phyloP scores from a whole-genome alignment of 2,797 vertebrate genomes.

The Myotis daubentonii region DNA sequence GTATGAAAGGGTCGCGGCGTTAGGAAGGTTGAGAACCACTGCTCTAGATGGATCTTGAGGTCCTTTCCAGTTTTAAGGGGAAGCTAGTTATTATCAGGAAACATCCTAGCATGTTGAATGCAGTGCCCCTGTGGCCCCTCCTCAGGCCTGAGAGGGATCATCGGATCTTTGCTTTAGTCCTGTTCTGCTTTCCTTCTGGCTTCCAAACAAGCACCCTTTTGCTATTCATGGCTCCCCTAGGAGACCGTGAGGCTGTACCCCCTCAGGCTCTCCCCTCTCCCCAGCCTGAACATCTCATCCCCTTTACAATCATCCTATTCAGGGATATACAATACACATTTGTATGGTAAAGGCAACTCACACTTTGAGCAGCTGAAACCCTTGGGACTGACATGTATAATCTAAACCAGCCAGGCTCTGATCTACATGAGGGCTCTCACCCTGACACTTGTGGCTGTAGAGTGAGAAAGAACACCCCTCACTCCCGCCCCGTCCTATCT shows the following conservation, averaged over 20 bases:
- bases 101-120: not conserved
- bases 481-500: not conserved
- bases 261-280: not conserved
- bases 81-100: not conserved
- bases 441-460: not conserved
- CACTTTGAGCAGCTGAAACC: conserved; percentile 33
- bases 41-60: not conserved
- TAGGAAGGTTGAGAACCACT: no score
- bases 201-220: conserved; percentile 39
- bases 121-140: not conserved
- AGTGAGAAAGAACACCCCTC: not conserved
- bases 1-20: no score
- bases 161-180: not conserved
- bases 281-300: not conserved
- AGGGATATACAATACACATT: conserved; percentile 70
- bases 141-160: not conserved
- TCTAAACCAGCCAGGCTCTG: conserved; percentile 23
- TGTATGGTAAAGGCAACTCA: conserved; percentile 63
- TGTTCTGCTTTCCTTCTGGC: not conserved
- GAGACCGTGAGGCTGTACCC: conserved; percentile 36
- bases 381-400: not conserved
- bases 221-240: not conserved
- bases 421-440: not conserved
- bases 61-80: not conserved
- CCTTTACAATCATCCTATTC: conserved; percentile 71